A percentile compares a stretch with the other conserved stretches of the same genome.
Evolutionary conservation across 2,888 invertebrate genomes (phyloP).

Genomic region (Ichneumoninae sp.): DNA sequence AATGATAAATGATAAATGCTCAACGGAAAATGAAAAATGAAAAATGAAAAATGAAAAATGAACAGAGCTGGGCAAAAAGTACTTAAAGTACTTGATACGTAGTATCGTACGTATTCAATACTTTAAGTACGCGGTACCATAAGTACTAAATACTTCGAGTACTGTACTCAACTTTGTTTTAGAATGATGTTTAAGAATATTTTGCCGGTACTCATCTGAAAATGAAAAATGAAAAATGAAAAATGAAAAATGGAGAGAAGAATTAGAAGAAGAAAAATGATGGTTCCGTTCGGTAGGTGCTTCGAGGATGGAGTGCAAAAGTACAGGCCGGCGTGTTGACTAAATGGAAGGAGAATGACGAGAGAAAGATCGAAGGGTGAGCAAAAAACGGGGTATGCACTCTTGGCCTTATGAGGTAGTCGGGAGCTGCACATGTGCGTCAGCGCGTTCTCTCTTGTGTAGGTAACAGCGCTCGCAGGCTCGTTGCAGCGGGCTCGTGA

Average conservation of each 20-base stretch:
- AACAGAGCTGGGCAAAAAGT: too few relatives aligned
- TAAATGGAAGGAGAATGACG: slow-evolving; percentile 19
- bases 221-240: slow-evolving; percentile 1
- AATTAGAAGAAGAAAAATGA: neutral
- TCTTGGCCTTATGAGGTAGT: slow-evolving; percentile 34
- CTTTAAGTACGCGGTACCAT: too few relatives aligned
- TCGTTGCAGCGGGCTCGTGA: slow-evolving; percentile 28
- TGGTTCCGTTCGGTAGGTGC: slow-evolving; percentile 25
- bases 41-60: too few relatives aligned
- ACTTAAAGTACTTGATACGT: too few relatives aligned
- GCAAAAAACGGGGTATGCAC: slow-evolving; percentile 16
- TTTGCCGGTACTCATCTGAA: too few relatives aligned
- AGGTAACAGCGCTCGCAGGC: slow-evolving; percentile 27
- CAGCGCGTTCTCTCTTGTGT: slow-evolving; percentile 42
- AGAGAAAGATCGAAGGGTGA: slow-evolving; percentile 10
- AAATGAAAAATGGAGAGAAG: neutral
- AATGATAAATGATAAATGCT: too few relatives aligned
- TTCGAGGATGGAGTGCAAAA: slow-evolving; percentile 9
- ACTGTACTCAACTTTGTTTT: too few relatives aligned
- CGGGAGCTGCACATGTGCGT: slow-evolving; percentile 52
- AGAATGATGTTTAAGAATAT: too few relatives aligned
- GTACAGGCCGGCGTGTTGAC: slow-evolving; percentile 9
- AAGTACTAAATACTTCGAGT: too few relatives aligned
- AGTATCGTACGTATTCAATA: too few relatives aligned
- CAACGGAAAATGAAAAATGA: neutral